Conservation (phyloP, 1,140 invertebrate species). For the Anastatus disparis region DNA sequence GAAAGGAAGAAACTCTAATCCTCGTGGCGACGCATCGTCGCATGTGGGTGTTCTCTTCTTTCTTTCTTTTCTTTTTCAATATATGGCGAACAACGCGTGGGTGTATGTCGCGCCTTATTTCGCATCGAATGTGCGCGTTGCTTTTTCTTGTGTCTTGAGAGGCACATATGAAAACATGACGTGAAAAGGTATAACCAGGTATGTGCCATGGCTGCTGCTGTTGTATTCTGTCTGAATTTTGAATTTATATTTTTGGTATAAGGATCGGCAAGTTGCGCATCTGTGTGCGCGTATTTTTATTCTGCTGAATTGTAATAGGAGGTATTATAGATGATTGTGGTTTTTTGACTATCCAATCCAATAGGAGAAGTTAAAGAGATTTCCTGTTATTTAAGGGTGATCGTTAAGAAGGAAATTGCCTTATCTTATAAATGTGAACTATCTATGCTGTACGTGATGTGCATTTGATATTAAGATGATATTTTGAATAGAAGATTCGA, state of each 20-base stretch:
- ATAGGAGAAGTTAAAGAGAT: neutral
- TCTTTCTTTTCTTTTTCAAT: too few species aligned
- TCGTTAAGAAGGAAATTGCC: too few species aligned
- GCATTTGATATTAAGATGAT: too few species aligned
- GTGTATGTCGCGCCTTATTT: neutral
- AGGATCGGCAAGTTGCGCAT: neutral
- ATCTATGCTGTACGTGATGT: too few species aligned
- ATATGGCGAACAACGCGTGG: neutral
- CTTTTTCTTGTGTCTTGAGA: neutral
- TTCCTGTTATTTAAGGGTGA: neutral
- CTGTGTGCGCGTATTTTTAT: neutral
- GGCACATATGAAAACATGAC: neutral
- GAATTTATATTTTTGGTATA: too few species aligned
- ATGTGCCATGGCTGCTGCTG: too few species aligned
- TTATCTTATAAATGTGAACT: too few species aligned
- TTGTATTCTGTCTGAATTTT: too few species aligned
- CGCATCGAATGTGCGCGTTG: constrained; percentile 5
- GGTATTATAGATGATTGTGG: constrained; percentile 4
- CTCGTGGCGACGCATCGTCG: too few species aligned
- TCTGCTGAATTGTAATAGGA: neutral
- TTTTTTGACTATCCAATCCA: too few species aligned
- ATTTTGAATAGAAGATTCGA: too few species aligned
- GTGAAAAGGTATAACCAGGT: neutral
- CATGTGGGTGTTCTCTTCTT: neutral
- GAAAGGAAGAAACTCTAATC: neutral